Percentiles rank a stretch among this genome's conserved stretches.
Evolutionary conservation across 53 echinoderm and acorn worm species (phyloP).

Genomic region (Echinometra lucunter): DNA sequence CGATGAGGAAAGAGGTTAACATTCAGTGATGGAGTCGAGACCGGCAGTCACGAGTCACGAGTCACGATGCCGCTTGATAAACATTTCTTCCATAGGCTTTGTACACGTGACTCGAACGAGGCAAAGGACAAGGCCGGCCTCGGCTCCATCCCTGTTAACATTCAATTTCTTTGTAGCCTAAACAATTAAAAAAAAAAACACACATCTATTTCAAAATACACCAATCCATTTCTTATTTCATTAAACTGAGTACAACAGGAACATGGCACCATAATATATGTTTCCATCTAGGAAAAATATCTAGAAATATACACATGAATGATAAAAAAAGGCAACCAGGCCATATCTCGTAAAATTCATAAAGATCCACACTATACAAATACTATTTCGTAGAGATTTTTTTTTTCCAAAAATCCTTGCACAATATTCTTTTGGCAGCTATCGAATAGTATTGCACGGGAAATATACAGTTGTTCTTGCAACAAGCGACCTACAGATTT

Average conservation of each 20-base stretch:
- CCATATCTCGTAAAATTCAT: not conserved
- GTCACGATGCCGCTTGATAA: no score
- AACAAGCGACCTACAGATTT: not conserved
- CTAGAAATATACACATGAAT: not conserved
- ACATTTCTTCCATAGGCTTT: no score
- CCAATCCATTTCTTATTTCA: not conserved
- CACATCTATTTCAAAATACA: not conserved
- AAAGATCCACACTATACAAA: not conserved
- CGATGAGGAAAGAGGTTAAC: no score
- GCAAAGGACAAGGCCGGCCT: no score
- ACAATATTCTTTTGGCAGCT: not conserved
- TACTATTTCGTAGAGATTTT: not conserved
- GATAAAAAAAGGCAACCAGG: not conserved
- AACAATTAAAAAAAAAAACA: not conserved
- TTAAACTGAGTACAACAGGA: not conserved
- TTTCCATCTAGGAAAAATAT: not conserved
- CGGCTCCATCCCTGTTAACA: no score
- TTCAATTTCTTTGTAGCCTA: no score
- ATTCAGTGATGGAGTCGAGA: no score
- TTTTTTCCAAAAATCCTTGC: not conserved
- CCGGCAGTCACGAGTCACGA: no score
- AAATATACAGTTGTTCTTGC: not conserved
- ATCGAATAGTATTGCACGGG: slow-evolving; percentile 18
- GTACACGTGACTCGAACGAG: no score
- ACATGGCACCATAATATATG: not conserved